phyloP scores from a whole-genome alignment of 2,888 invertebrate species.

The Hemaris fuciformis region DNA sequence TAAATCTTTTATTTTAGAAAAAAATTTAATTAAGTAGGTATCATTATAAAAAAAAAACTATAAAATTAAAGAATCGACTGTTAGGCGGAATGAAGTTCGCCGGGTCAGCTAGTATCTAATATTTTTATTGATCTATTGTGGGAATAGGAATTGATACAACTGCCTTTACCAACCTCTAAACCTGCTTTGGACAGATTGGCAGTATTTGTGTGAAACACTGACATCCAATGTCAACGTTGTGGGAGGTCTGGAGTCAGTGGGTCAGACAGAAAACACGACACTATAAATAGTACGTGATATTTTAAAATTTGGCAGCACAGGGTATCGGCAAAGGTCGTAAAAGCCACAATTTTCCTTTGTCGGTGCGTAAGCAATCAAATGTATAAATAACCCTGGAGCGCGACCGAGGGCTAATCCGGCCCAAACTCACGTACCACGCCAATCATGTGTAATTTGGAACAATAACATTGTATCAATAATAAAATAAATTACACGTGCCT shows the following conservation, averaged over 20 bases:
- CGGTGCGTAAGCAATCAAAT: slow-evolving; percentile 21
- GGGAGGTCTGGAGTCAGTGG: background rate
- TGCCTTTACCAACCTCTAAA: background rate
- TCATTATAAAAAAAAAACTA: too few species aligned
- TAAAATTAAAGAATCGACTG: too few species aligned
- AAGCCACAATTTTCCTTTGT: slow-evolving; percentile 12
- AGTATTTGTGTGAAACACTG: background rate
- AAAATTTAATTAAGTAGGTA: too few species aligned
- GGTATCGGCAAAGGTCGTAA: background rate
- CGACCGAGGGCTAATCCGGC: slow-evolving; percentile 37
- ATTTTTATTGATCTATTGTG: too few species aligned
- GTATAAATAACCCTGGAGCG: slow-evolving; percentile 48
- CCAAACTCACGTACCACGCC: slow-evolving; percentile 34
- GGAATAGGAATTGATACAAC: background rate
- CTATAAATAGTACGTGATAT: background rate
- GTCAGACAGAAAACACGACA: background rate
- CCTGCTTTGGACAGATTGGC: background rate
- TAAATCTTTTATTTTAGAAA: too few species aligned
- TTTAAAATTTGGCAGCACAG: slow-evolving; percentile 4
- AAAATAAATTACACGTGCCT: slow-evolving; percentile 65
- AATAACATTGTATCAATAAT: slow-evolving; percentile 76
- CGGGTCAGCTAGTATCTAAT: too few species aligned
- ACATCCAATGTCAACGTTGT: background rate
- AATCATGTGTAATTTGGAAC: slow-evolving; percentile 75
- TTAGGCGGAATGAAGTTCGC: too few species aligned